Conservation (phyloP, 1,140 invertebrate species). For the Zaprionus tsacasi region DNA sequence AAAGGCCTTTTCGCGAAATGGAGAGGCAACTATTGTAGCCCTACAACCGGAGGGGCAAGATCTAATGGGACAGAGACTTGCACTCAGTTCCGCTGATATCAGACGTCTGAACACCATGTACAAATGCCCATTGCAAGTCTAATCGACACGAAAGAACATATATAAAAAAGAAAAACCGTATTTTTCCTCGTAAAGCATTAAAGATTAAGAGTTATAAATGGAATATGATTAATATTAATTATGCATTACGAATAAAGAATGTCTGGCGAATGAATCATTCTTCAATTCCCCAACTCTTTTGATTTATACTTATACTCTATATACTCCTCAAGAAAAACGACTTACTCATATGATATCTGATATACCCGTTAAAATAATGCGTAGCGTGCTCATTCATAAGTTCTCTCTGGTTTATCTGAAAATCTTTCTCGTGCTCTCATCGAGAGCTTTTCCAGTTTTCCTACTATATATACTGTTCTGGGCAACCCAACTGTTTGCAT, state of each 20-base stretch:
- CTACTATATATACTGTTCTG: not conserved
- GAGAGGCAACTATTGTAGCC: slow-evolving; percentile 88
- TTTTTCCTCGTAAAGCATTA: too few relatives aligned
- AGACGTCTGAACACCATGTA: slow-evolving; percentile 86
- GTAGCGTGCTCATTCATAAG: not conserved
- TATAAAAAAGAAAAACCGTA: too few relatives aligned
- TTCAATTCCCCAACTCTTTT: too few relatives aligned
- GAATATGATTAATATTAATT: too few relatives aligned
- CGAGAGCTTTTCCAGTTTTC: not conserved
- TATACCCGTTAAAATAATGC: too few relatives aligned
- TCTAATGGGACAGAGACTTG: slow-evolving; percentile 85
- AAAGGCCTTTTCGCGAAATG: slow-evolving; percentile 90
- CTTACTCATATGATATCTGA: too few relatives aligned
- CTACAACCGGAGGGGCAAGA: slow-evolving; percentile 40
- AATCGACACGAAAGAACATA: not conserved
- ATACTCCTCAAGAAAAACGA: too few relatives aligned
- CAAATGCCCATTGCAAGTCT: slow-evolving; percentile 65
- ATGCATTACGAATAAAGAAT: too few relatives aligned
- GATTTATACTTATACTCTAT: too few relatives aligned
- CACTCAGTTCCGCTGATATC: slow-evolving; percentile 85
- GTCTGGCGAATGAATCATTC: too few relatives aligned
- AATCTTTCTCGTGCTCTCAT: not conserved
- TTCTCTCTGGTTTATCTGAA: not conserved
- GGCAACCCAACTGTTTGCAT: slow-evolving; percentile 26
- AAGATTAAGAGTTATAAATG: too few relatives aligned